Evolutionary conservation across 2,113 vertebrate species (phyloP).

Genomic region (Lutjanus erythropterus): DNA sequence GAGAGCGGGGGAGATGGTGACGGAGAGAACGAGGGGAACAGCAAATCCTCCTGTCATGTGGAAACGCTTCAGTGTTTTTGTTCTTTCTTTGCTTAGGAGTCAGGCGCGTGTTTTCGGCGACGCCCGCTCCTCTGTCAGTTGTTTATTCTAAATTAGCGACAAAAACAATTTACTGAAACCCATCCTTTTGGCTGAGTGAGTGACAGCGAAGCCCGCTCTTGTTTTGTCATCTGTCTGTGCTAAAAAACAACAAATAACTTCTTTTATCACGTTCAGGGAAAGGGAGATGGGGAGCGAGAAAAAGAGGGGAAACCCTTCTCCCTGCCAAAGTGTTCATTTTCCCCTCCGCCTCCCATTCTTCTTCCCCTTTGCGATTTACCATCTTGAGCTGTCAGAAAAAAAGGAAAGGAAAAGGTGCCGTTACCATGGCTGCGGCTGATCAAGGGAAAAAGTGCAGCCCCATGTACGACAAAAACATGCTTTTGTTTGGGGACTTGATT

Average conservation of each 20-base stretch:
- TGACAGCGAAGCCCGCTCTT: constrained; percentile 20
- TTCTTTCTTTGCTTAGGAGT: constrained; percentile 15
- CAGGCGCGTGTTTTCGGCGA: background rate
- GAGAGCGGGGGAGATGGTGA: constrained; percentile 31
- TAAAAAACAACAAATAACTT: constrained; percentile 3
- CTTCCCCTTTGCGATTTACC: constrained; percentile 37
- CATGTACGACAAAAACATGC: constrained; percentile 48
- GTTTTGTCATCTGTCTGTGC: constrained; percentile 38
- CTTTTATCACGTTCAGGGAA: background rate
- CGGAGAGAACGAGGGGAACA: constrained; percentile 3
- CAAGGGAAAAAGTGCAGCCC: constrained; percentile 41
- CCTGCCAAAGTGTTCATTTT: constrained; percentile 38
- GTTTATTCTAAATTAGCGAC: constrained; percentile 30
- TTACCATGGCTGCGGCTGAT: constrained; percentile 70
- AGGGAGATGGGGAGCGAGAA: background rate
- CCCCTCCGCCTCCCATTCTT: constrained; percentile 9
- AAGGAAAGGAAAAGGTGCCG: constrained; percentile 32
- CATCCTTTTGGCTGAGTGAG: constrained; percentile 39
- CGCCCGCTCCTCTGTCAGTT: constrained; percentile 27
- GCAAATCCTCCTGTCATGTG: constrained; percentile 50
- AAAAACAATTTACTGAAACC: constrained; percentile 41
- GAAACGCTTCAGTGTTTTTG: constrained; percentile 28
- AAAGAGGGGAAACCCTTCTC: constrained; percentile 37
- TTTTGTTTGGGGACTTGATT: constrained; percentile 47
- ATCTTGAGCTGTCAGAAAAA: constrained; percentile 52